Base-by-base conservation (phyloP, 2,113 vertebrate species). In the Buteo buteo region DNA sequence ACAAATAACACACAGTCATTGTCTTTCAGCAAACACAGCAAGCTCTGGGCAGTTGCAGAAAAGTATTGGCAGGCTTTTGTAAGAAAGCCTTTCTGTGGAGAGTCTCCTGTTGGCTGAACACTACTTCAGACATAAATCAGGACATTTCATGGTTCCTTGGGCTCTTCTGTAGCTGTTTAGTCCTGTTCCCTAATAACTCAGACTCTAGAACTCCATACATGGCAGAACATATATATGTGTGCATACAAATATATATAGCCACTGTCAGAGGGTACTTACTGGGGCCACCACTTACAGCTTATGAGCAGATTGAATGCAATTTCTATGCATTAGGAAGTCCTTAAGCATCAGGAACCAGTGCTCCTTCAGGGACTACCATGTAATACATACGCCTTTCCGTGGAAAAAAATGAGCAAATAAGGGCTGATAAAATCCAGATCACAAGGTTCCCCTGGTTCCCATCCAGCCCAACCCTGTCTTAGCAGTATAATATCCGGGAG, bases 261-360 rank as follows among this genome's bases (percentile, higher is more conserved):
- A 6, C 21, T 57, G 12, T 20, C 32, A 54, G 24, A 42, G 6
- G 7, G 5, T 44, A 32, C 15, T 69, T 34, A 36, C 17, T 58
- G 57, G 1, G 28, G 25, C 5, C 10, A 31, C 9, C 7, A 8
- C 18, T 47, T 55, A 15, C 0, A 5, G 2, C 2, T 67, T 54
- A 28, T 3, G 32, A 83, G 22, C 16, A 88, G 32, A 42, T 1
- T 22, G 54, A 84, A n/a, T 20, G 17, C 14, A 34, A 15, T 22
- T 42, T 73, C n/a, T 47, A 4, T 6, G 8, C 20, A 31, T 50
- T 25, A 24, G 17, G 24, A 73, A 52, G 6, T 4, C 16, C 13
- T 20, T 49, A 7, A 44, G 4, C 31, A 78, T 13, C 18, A 61
- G 50, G 29, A 78, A 62, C 13, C 15, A 36, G 5, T 49, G 28